These are phyloP conservation scores for Bombylius major DNA, from an alignment of 2,888 invertebrate genomes.

Conservation along the genomic window DNA sequence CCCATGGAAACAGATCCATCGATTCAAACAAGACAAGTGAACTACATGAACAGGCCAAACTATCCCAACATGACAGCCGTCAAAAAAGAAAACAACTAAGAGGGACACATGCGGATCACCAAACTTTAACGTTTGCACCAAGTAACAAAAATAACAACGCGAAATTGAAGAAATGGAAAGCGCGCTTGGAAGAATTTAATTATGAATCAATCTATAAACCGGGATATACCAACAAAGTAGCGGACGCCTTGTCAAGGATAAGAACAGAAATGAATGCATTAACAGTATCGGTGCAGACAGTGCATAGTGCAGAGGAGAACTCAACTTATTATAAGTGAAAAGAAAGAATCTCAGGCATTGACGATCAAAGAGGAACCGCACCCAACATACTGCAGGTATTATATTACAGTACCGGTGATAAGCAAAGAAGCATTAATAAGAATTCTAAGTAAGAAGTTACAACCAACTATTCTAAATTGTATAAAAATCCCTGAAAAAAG, in stretches of 20 bases:
- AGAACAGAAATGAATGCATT: background rate
- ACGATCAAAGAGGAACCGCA: no score
- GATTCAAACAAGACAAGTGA: background rate
- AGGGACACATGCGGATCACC: constrained; percentile 5
- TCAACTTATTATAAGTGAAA: background rate
- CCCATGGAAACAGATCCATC: background rate
- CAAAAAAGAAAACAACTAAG: no score
- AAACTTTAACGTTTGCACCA: constrained; percentile 7
- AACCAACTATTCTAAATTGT: no score
- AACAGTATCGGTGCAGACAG: background rate
- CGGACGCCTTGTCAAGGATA: constrained; percentile 9
- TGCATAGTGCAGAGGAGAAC: constrained; percentile 14
- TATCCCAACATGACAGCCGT: background rate
- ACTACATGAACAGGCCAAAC: background rate
- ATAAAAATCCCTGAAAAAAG: no score
- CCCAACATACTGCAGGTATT: no score
- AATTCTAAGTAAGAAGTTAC: no score
- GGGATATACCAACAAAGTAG: constrained; percentile 6
- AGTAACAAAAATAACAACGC: constrained; percentile 8
- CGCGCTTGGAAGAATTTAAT: constrained; percentile 11
- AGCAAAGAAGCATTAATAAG: no score
- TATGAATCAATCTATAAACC: constrained; percentile 11
- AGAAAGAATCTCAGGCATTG: background rate
- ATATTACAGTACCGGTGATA: no score
- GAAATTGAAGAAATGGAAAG: constrained; percentile 12